Evolutionary conservation across 2,797 vertebrate species (phyloP).

Genomic region (Heteromormyrus szaboi): DNA sequence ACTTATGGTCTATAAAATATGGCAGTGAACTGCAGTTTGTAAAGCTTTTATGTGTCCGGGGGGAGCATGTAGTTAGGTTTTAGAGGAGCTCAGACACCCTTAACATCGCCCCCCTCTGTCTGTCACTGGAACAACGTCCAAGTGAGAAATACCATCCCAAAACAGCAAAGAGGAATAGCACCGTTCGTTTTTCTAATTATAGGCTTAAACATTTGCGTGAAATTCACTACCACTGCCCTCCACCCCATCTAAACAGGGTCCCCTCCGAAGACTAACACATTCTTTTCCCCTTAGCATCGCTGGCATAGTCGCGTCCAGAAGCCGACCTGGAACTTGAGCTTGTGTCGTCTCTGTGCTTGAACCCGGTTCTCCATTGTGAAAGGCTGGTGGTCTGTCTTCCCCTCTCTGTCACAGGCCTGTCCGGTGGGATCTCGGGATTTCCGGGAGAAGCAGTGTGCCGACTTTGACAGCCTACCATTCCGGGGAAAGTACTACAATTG

Average conservation of each 20-base stretch:
- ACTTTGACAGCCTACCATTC: slow-evolving; percentile 95
- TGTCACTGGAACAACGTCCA: slow-evolving; percentile 13
- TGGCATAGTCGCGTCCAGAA: not conserved
- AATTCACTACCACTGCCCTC: slow-evolving; percentile 33
- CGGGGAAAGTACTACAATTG: slow-evolving; percentile 98
- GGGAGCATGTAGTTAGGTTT: slow-evolving; percentile 41
- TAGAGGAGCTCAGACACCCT: slow-evolving; percentile 46
- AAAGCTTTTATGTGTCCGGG: slow-evolving; percentile 43
- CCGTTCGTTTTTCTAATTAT: slow-evolving; percentile 42
- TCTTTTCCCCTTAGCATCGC: not conserved
- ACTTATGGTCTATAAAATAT: slow-evolving; percentile 48
- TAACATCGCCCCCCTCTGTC: slow-evolving; percentile 41
- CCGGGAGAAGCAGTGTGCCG: slow-evolving; percentile 93
- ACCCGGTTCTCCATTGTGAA: not conserved
- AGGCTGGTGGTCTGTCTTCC: not conserved
- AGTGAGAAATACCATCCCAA: not conserved
- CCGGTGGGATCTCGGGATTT: slow-evolving; percentile 83
- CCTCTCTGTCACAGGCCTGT: slow-evolving; percentile 67
- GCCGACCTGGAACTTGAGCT: not conserved
- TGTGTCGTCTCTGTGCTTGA: not conserved
- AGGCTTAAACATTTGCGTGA: slow-evolving; percentile 32
- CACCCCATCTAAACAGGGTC: not conserved
- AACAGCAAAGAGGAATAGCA: slow-evolving; percentile 10
- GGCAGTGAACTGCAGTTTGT: slow-evolving; percentile 38
- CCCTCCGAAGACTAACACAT: not conserved